Conservation (phyloP, 1,140 invertebrate species). For the Aphelinus atriplicis region DNA sequence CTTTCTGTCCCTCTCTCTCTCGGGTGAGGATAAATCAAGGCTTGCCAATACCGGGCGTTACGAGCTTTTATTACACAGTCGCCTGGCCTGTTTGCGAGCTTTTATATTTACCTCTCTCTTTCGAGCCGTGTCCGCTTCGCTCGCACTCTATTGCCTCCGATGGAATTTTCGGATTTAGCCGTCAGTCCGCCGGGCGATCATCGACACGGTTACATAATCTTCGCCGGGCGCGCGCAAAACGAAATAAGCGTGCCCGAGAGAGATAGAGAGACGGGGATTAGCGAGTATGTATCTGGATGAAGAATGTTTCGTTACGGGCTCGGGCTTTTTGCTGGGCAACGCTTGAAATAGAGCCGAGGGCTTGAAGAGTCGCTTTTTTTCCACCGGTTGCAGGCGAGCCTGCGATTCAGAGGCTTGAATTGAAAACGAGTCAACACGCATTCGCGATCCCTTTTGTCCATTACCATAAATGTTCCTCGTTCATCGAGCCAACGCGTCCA, state of each 20-base stretch:
- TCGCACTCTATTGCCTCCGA: background rate
- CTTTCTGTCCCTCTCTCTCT: background rate
- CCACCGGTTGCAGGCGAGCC: no score
- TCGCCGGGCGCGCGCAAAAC: background rate
- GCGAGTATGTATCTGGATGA: background rate
- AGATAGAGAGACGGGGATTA: background rate
- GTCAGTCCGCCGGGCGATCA: conserved; percentile 10
- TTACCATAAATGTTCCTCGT: no score
- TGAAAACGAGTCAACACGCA: no score
- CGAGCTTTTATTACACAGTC: conserved; percentile 58
- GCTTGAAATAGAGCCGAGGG: no score
- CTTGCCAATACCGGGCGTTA: conserved; percentile 58
- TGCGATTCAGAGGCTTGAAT: no score
- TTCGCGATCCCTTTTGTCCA: no score
- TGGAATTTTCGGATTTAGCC: conserved; percentile 17
- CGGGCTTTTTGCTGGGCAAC: no score
- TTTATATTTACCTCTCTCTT: conserved; percentile 6
- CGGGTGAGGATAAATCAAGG: conserved; percentile 56
- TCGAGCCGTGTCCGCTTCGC: no score
- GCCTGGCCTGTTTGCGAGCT: background rate
- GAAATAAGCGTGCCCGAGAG: no score
- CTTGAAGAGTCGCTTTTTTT: no score
- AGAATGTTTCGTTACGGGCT: background rate
- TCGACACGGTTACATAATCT: conserved; percentile 5
- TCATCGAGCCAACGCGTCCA: no score